These are phyloP conservation scores for Dysdera silvatica DNA, from an alignment of 1,140 invertebrate genomes.

Conservation along the genomic window DNA sequence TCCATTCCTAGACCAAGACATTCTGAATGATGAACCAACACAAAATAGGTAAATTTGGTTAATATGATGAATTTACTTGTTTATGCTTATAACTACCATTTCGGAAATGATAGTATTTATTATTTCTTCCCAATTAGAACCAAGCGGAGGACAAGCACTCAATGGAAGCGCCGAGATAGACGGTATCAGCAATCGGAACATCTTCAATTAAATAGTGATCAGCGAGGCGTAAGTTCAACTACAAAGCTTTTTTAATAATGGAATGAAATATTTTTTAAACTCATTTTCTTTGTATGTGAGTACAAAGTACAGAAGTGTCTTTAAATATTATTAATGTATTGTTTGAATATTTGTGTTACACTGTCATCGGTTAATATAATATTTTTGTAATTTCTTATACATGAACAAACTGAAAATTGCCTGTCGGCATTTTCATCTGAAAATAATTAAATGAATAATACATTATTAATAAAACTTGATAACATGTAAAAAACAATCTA, in stretches of 20 bases:
- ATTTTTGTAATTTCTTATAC: no score
- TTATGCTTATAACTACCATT: background rate
- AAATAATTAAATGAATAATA: no score
- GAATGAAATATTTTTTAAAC: no score
- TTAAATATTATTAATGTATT: no score
- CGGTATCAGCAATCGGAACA: conserved; percentile 44
- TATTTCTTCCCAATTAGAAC: conserved; percentile 7
- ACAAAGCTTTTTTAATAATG: background rate
- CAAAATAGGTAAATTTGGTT: conserved; percentile 48
- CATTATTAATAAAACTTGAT: no score
- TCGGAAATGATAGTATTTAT: background rate
- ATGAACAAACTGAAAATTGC: no score
- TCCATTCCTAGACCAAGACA: conserved; percentile 64
- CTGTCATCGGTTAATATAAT: no score
- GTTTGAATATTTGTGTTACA: no score
- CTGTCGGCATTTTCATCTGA: no score
- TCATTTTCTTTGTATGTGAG: no score
- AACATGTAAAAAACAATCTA: no score
- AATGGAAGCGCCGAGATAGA: conserved; percentile 43
- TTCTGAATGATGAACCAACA: conserved; percentile 67
- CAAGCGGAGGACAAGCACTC: conserved; percentile 27
- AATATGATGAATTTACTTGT: background rate
- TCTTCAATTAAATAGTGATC: conserved; percentile 17
- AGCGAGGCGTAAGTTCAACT: conserved; percentile 17
- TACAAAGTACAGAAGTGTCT: no score